These are phyloP conservation scores for Macrostomum lignano DNA, from an alignment of 1,140 invertebrate genomes.

Conservation along the genomic window DNA sequence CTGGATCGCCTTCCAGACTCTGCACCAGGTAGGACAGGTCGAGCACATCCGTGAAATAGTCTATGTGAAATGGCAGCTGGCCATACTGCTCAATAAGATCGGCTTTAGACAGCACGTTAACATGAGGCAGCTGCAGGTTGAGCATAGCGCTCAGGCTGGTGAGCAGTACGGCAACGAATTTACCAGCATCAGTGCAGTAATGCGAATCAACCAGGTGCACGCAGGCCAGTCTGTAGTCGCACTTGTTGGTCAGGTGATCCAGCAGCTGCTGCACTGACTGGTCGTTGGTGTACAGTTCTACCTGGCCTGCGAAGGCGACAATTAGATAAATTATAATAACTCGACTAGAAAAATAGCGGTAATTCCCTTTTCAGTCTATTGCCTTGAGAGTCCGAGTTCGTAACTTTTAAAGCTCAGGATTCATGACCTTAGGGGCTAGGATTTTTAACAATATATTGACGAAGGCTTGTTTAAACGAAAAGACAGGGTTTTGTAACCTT, in stretches of 20 bases:
- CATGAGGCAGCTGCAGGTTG: conserved; percentile 60
- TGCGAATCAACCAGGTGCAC: conserved; percentile 83
- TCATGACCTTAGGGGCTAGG: too few relatives aligned
- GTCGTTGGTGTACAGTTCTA: conserved; percentile 89
- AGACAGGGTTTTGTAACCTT: too few relatives aligned
- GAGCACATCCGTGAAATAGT: conserved; percentile 85
- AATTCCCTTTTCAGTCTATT: too few relatives aligned
- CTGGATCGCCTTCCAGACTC: too few relatives aligned
- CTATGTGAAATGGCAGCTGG: conserved; percentile 54
- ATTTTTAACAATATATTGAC: too few relatives aligned
- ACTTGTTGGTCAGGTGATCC: conserved; percentile 33
- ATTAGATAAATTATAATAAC: conserved; percentile 1
- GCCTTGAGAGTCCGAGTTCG: too few relatives aligned
- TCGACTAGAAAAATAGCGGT: too few relatives aligned
- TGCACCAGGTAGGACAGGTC: conserved; percentile 68
- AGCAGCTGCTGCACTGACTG: conserved; percentile 51
- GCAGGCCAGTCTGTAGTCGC: conserved; percentile 46
- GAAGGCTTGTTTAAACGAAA: too few relatives aligned
- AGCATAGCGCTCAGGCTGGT: conserved; percentile 73
- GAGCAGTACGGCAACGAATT: conserved; percentile 57
- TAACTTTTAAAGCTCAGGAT: too few relatives aligned
- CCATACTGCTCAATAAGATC: conserved; percentile 55
- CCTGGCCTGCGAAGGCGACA: conserved; percentile 18
- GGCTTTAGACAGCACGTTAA: conserved; percentile 80
- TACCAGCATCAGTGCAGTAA: conserved; percentile 70